A percentile compares a stretch with the other conserved stretches of the same genome.
phyloP scores from a whole-genome alignment of 2,797 vertebrate genomes.

The Gallirallus australis region DNA sequence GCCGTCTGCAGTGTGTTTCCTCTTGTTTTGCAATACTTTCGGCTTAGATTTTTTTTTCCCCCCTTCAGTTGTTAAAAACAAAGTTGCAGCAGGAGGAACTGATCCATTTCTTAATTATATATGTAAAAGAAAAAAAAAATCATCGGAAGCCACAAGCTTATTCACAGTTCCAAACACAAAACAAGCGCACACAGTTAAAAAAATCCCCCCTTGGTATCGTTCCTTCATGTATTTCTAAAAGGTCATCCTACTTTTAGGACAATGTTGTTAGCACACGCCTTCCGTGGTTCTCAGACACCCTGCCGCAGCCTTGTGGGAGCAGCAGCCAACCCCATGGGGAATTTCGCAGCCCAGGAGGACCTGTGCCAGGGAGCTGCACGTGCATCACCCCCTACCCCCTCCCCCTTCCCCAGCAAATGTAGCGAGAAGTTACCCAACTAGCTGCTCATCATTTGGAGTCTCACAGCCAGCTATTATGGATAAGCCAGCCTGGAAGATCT shows the following conservation, averaged over 20 bases:
- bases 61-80: not conserved
- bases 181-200: not conserved
- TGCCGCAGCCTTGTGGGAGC: not conserved
- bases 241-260: not conserved
- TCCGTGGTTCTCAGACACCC: not conserved
- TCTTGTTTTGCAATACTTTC: not conserved
- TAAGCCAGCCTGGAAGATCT: not conserved
- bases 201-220: not conserved
- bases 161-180: not conserved
- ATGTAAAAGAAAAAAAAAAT: not conserved
- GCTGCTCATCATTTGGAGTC: not conserved
- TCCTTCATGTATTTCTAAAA: not conserved
- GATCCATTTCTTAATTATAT: not conserved
- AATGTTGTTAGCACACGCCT: not conserved
- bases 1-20: not conserved
- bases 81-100: not conserved
- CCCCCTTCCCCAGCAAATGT: not conserved
- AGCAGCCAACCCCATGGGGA: not conserved
- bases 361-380: fast-evolving
- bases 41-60: not conserved
- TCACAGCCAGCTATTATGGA: not conserved
- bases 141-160: not conserved
- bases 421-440: not conserved
- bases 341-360: not conserved
- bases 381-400: not conserved